Evolutionary conservation across 2,113 vertebrate species (phyloP).

Genomic region (Symphodus melops): DNA sequence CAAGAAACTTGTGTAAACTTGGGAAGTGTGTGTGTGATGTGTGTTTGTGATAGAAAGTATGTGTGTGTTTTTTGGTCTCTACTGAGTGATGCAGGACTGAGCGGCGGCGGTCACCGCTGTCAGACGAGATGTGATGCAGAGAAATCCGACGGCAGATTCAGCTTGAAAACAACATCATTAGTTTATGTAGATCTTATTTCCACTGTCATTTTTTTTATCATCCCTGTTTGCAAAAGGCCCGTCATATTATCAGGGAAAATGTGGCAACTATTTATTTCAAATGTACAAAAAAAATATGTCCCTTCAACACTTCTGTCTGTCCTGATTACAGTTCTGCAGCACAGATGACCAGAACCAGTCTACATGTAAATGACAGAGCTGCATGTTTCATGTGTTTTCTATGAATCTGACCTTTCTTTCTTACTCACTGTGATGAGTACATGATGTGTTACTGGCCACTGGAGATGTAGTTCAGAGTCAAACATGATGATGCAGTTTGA

Average conservation of each 20-base stretch:
- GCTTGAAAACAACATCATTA: not conserved
- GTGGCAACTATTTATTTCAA: slow-evolving; percentile 35
- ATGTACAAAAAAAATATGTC: not conserved
- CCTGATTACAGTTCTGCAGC: too few relatives aligned
- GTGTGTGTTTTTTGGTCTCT: slow-evolving; percentile 17
- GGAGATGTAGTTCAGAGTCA: slow-evolving; percentile 28
- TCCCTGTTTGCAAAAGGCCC: slow-evolving; percentile 6
- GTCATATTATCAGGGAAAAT: slow-evolving; percentile 1
- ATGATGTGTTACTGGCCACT: slow-evolving; percentile 58
- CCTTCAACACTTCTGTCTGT: not conserved
- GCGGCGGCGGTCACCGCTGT: not conserved
- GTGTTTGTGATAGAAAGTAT: slow-evolving; percentile 11
- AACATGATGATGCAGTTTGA: not conserved
- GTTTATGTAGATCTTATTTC: not conserved
- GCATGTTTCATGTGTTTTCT: not conserved
- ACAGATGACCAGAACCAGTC: not conserved
- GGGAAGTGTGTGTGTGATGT: not conserved
- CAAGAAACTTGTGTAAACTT: slow-evolving; percentile 90
- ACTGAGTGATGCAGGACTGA: slow-evolving; percentile 69
- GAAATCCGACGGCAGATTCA: slow-evolving; percentile 20
- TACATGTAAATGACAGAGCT: not conserved
- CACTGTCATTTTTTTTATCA: slow-evolving; percentile 1
- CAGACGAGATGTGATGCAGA: not conserved
- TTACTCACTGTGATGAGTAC: not conserved
- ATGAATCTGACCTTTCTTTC: not conserved